Evolutionary conservation across 30 jellyfish, hydroid and myxozoan species (phyloP).

Genomic region (Chironex yamaguchii): DNA sequence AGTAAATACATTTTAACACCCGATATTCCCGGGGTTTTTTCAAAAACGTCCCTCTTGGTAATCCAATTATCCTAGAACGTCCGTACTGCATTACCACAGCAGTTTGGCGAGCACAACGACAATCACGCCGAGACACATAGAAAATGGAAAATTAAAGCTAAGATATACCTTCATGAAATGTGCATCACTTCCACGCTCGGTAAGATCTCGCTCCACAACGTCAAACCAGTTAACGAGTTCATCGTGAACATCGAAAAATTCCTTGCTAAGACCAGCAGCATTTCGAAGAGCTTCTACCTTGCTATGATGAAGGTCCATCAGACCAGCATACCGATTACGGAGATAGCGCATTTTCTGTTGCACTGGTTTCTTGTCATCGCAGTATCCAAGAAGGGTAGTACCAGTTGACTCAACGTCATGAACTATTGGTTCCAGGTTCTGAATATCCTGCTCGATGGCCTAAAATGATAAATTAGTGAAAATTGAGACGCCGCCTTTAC

Average conservation of each 20-base stretch:
- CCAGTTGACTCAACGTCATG: conserved; percentile 72
- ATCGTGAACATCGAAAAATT: conserved; percentile 47
- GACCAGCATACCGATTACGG: conserved; percentile 26
- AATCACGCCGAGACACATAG: too few species aligned
- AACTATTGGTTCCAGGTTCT: conserved; percentile 69
- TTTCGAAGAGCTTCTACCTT: conserved; percentile 67
- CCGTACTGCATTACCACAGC: too few species aligned
- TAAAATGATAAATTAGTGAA: conserved; percentile 1
- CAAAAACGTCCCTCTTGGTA: too few species aligned
- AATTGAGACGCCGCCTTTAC: too few species aligned
- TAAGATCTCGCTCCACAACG: conserved; percentile 51
- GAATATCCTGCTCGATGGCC: conserved; percentile 24
- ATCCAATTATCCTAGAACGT: too few species aligned
- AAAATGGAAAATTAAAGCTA: too few species aligned
- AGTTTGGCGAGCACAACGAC: too few species aligned
- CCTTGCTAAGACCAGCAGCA: conserved; percentile 62
- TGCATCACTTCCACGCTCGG: conserved; percentile 64
- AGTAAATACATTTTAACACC: too few species aligned
- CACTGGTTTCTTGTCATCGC: conserved; percentile 81
- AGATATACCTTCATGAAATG: conserved; percentile 47
- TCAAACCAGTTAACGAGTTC: conserved; percentile 74
- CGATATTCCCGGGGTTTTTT: too few species aligned
- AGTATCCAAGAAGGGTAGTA: conserved; percentile 65
- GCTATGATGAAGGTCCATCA: conserved; percentile 51
- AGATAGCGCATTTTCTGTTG: conserved; percentile 70